These are phyloP conservation scores for Coilia nasus DNA, from an alignment of 2,797 vertebrate species.

Conservation along the genomic window DNA sequence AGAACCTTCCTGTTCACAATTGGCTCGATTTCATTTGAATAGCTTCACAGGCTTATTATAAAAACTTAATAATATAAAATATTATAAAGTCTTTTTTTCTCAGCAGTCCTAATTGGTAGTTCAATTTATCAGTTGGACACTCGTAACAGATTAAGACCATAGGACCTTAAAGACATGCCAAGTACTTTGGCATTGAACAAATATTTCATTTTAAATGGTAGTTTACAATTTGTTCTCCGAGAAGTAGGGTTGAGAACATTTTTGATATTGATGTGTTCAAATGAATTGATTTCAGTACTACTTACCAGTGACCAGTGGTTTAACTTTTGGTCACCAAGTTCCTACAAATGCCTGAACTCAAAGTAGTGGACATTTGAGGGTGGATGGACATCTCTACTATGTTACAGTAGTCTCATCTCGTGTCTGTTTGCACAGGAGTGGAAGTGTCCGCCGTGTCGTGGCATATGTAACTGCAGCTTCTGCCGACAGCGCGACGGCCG, in stretches of 20 bases:
- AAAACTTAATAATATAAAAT: too few relatives aligned
- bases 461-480: slow-evolving; percentile 82
- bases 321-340: neutral
- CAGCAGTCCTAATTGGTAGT: neutral
- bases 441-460: slow-evolving; percentile 77
- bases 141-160: neutral
- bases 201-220: too few relatives aligned
- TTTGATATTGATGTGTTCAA: too few relatives aligned
- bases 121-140: neutral
- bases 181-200: neutral
- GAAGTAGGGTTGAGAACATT: too few relatives aligned
- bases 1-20: neutral
- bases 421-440: slow-evolving; percentile 64
- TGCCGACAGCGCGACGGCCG: slow-evolving; percentile 77
- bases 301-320: neutral
- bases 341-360: neutral
- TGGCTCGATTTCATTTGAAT: neutral
- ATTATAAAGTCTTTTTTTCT: neutral
- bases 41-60: neutral
- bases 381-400: neutral
- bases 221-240: too few relatives aligned
- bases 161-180: neutral
- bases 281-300: too few relatives aligned
- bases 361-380: neutral
- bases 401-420: neutral